These are phyloP conservation scores for Caenorhabditis doughertyi DNA, from an alignment of 2,888 invertebrate genomes.

Conservation along the genomic window DNA sequence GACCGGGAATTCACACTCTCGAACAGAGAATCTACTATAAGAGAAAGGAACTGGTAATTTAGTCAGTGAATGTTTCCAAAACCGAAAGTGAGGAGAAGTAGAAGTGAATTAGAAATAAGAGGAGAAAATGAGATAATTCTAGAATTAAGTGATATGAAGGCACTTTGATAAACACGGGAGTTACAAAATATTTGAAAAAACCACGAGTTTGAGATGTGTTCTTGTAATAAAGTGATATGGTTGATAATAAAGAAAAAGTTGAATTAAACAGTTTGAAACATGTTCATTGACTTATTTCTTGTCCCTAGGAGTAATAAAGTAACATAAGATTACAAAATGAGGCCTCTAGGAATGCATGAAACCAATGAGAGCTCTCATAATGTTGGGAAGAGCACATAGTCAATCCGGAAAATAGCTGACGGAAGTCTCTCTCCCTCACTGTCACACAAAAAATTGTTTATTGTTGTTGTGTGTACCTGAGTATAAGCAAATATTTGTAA, in stretches of 20 bases:
- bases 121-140: not conserved
- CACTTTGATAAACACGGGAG: too few relatives aligned
- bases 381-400: conserved; percentile 25
- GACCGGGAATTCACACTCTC: conserved; percentile 66
- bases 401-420: conserved; percentile 43
- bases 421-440: conserved; percentile 25
- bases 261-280: not conserved
- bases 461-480: conserved; percentile 64
- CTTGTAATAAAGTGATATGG: too few relatives aligned
- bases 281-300: too few relatives aligned
- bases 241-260: too few relatives aligned
- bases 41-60: conserved; percentile 50
- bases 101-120: not conserved
- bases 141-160: conserved; percentile 1
- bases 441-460: conserved; percentile 43
- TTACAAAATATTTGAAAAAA: too few relatives aligned
- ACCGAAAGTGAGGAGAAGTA: conserved; percentile 32
- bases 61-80: conserved; percentile 57
- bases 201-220: too few relatives aligned
- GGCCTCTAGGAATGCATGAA: not conserved
- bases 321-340: too few relatives aligned
- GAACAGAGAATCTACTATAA: conserved; percentile 37
- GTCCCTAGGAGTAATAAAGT: too few relatives aligned
- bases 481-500: conserved; percentile 64
- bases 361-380: not conserved